Conservation (phyloP, 2,888 invertebrate genomes). For the Clitarchus hookeri region DNA sequence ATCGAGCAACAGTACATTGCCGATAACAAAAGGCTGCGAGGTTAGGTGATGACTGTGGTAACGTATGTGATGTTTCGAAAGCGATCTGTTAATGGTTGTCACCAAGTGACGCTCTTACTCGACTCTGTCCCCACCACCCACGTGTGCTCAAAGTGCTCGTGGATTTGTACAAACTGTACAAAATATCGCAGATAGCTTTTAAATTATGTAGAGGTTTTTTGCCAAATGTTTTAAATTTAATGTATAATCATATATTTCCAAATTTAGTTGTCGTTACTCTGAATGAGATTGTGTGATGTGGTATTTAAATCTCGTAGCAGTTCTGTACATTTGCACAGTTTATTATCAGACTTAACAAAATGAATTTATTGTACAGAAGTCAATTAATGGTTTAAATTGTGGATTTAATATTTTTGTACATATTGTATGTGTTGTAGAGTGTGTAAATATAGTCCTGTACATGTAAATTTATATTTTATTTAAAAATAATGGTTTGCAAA, state of each 20-base stretch:
- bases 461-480: constrained; percentile 41
- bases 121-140: constrained; percentile 34
- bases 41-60: constrained; percentile 73
- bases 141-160: constrained; percentile 36
- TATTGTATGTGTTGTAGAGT: constrained; percentile 53
- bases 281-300: constrained; percentile 41
- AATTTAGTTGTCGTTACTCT: constrained; percentile 36
- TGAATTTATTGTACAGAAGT: constrained; percentile 57
- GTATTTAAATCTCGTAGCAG: constrained; percentile 41
- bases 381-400: constrained; percentile 58
- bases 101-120: constrained; percentile 37
- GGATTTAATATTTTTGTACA: constrained; percentile 62
- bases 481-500: constrained; percentile 37
- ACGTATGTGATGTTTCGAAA: constrained; percentile 48
- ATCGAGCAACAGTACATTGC: constrained; percentile 53
- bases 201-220: constrained; percentile 37
- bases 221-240: constrained; percentile 40
- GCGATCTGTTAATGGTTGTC: constrained; percentile 48
- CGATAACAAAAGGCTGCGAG: constrained; percentile 80
- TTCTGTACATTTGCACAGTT: constrained; percentile 48
- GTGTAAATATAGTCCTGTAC: constrained; percentile 36
- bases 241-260: constrained; percentile 36
- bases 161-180: constrained; percentile 50
- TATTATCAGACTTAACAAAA: constrained; percentile 39
- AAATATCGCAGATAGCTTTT: constrained; percentile 48